These are phyloP conservation scores for Sphenodon punctatus DNA, from an alignment of 2,797 vertebrate species.

Conservation along the genomic window DNA sequence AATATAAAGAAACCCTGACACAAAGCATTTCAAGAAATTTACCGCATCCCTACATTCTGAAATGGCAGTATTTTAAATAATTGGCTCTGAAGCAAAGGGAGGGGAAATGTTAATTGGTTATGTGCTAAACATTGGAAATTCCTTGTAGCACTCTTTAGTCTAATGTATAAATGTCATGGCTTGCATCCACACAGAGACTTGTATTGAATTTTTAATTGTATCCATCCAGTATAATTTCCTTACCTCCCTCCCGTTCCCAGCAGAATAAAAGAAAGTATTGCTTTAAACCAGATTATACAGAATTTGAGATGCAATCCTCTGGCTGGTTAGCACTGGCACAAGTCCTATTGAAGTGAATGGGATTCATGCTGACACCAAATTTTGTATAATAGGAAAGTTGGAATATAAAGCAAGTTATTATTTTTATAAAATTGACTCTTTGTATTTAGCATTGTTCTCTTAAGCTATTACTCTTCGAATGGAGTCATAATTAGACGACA, in stretches of 20 bases:
- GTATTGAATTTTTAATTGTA: conserved; percentile 36
- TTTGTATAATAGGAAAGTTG: too few relatives aligned
- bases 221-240: conserved; percentile 28
- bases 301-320: too few relatives aligned
- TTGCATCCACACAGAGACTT: conserved; percentile 51
- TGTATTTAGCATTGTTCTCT: too few relatives aligned
- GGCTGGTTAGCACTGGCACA: too few relatives aligned
- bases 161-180: conserved; percentile 17
- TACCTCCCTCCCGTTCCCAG: too few relatives aligned
- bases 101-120: background rate
- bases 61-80: conserved; percentile 32
- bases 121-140: conserved; percentile 50
- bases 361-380: too few relatives aligned
- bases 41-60: conserved; percentile 3
- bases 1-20: background rate
- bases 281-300: too few relatives aligned
- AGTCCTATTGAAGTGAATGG: too few relatives aligned
- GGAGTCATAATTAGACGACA: too few relatives aligned
- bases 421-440: too few relatives aligned
- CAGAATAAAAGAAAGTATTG: conserved; percentile 58
- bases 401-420: too few relatives aligned
- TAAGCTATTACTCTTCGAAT: too few relatives aligned
- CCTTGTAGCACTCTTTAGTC: conserved; percentile 47
- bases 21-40: background rate
- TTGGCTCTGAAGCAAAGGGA: conserved; percentile 29